Base-by-base conservation (phyloP, 2,888 invertebrate genomes). In the Clepsis dumicolana region DNA sequence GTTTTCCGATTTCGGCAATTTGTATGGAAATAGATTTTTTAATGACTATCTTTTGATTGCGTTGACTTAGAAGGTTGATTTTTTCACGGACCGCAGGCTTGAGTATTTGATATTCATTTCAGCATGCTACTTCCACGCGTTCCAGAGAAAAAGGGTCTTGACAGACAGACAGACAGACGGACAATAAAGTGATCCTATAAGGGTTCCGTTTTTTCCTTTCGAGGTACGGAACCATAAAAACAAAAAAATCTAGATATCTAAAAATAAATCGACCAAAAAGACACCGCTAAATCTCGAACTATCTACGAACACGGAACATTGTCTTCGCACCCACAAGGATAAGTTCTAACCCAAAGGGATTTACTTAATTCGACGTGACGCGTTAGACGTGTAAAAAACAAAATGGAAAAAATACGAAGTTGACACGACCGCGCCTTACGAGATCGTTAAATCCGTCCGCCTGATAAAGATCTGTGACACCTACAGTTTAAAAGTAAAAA, bases 391-490 rank as follows among this genome's bases (percentile, higher is more conserved):
- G 77, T 79, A 78, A 79, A 80, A 85, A 83, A 80, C 82, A 86
- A 79, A 81, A 76, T 77, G 74, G 66, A 80, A 82, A 85, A 86
- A 87, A 86, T 87, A 80, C 76, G 75, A 81, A 86, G 79, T 81
- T 88, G 90, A 91, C 87, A 83, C 82, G 85, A 82, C 83, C 85
- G 86, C 84, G 83, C 84, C 88, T 87, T 85, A 88, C 88, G 89
- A 88, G 86, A 85, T 90, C 89, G 89, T 91, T 90, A 91, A 93
- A 88, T 88, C 90, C 90, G 80, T 83, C 88, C 86, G 83, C 71
- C 79, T 79, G 93, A 92, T 92, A 92, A 89, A 88, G 88, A 93
- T 92, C 93, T 86, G 91, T 92, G 93, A 91, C 91, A 93, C 88
- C 83, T 90, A 80, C 70, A 76, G 75, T 80, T 77, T 77, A 79